Conservation (phyloP, 2,797 vertebrate genomes). For the Thaleichthys pacificus region DNA sequence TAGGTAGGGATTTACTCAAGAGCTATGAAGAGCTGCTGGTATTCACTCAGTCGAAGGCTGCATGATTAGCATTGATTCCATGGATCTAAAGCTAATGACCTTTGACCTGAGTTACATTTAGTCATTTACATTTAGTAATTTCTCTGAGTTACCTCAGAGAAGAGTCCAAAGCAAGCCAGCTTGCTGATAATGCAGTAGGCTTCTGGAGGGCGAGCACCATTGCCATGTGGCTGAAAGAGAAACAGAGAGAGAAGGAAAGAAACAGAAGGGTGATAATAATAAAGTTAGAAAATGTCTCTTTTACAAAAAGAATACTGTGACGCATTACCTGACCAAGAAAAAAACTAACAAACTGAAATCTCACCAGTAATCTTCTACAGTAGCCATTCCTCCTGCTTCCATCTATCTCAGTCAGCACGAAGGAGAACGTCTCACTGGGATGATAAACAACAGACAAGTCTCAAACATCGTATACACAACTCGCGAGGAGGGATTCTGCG, state of each 20-base stretch:
- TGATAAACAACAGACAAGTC: not conserved
- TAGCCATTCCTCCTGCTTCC: constrained; percentile 94
- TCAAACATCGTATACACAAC: not conserved
- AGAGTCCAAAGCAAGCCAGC: constrained; percentile 91
- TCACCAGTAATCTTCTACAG: constrained; percentile 91
- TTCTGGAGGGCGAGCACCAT: constrained; percentile 84
- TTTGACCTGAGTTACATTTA: constrained; percentile 64
- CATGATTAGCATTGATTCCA: not conserved
- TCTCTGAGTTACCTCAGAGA: constrained; percentile 87
- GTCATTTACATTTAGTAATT: too few species aligned
- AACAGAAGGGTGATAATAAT: constrained; percentile 4
- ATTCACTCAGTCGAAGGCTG: not conserved
- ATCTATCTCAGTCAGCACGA: constrained; percentile 91
- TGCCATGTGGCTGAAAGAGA: constrained; percentile 79
- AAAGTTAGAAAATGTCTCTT: not conserved
- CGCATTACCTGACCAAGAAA: not conserved
- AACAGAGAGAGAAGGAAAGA: not conserved
- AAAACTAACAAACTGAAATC: not conserved
- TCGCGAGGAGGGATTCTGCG: not conserved
- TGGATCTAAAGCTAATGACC: too few species aligned
- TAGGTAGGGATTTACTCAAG: not conserved
- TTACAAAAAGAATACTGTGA: not conserved
- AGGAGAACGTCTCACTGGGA: constrained; percentile 89
- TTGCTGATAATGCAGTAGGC: constrained; percentile 96
- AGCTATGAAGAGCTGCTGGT: not conserved